Conservation (phyloP, 1,140 invertebrate species). For the Drosophila orosa region DNA sequence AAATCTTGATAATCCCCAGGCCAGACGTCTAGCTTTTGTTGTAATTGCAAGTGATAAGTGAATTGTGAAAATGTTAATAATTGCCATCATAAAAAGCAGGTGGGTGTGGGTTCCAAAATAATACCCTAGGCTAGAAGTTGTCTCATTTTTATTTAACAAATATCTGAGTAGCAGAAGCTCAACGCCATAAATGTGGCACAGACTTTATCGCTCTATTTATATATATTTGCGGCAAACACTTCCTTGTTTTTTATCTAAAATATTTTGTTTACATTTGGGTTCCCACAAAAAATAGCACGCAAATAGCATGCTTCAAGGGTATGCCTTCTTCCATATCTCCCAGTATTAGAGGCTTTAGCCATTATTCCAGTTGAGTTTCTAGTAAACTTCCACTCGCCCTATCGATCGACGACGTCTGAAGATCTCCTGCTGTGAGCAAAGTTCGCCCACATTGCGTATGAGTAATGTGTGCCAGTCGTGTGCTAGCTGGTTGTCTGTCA, state of each 20-base stretch:
- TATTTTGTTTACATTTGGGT: constrained; percentile 12
- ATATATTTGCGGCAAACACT: not conserved
- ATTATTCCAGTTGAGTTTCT: constrained; percentile 11
- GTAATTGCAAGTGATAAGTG: constrained; percentile 27
- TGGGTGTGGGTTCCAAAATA: constrained; percentile 1
- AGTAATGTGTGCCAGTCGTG: constrained; percentile 47
- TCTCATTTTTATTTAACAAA: not conserved
- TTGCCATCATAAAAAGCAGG: constrained; percentile 21
- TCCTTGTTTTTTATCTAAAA: not conserved
- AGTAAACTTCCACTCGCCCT: constrained; percentile 39
- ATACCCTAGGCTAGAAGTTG: constrained; percentile 3
- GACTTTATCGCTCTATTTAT: not conserved
- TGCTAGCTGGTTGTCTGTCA: constrained; percentile 8
- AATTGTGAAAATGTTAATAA: constrained; percentile 9
- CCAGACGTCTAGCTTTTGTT: constrained; percentile 50
- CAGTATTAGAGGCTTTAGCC: constrained; percentile 1
- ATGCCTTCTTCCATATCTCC: constrained; percentile 27
- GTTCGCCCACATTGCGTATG: constrained; percentile 59
- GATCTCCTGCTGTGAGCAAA: constrained; percentile 46
- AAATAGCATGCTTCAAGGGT: constrained; percentile 14
- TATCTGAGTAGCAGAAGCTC: not conserved
- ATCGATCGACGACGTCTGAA: constrained; percentile 24
- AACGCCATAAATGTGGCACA: not conserved
- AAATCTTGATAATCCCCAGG: constrained; percentile 30
- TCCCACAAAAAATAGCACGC: not conserved